phyloP scores from a whole-genome alignment of 1,140 invertebrate species.

The Aphis craccivora region DNA sequence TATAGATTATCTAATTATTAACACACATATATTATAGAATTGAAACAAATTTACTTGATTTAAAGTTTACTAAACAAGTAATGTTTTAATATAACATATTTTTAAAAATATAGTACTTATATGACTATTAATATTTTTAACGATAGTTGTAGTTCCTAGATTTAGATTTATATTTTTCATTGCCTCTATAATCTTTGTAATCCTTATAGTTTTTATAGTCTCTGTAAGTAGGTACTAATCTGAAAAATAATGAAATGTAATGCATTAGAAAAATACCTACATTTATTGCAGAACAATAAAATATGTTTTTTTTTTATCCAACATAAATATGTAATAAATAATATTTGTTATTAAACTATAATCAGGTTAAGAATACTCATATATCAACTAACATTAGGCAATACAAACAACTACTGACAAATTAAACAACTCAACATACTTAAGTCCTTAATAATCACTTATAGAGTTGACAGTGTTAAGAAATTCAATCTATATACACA shows the following conservation, averaged over 20 bases:
- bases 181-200: constrained; percentile 21
- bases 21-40: not conserved
- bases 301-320: not conserved
- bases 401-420: not conserved
- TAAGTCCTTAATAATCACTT: not conserved
- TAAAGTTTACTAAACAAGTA: not conserved
- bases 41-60: not conserved
- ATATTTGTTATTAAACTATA: not conserved
- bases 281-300: not conserved
- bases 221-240: constrained; percentile 49
- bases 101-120: not conserved
- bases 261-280: not conserved
- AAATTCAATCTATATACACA: not conserved
- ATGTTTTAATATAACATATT: not conserved
- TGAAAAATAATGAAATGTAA: not conserved
- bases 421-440: too few species aligned
- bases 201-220: constrained; percentile 45
- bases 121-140: constrained; percentile 42
- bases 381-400: not conserved
- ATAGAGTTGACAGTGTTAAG: not conserved
- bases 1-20: not conserved
- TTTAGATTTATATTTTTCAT: constrained; percentile 52
- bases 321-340: not conserved
- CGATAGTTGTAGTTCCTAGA: constrained; percentile 42
- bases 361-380: not conserved